Base-by-base conservation (phyloP, 2,888 invertebrate species). In the Laothoe populi region DNA sequence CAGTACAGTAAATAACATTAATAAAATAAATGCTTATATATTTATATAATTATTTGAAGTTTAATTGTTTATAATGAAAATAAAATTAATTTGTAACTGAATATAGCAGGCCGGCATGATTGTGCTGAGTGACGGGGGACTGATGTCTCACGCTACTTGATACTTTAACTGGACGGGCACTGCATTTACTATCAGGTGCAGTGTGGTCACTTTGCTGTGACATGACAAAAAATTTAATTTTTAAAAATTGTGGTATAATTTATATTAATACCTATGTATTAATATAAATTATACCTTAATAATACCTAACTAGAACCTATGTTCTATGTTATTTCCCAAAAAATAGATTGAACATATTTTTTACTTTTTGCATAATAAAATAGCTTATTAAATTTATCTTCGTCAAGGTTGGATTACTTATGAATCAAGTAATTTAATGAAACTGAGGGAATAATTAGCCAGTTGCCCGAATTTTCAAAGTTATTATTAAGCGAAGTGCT, bases 401-500 rank as follows among this genome's bases (percentile, higher is more conserved):
- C 76, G 80, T 78, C 76, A 72, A 83, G 82, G 82, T 82, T 75
- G 65, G 68, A 68, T 78, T 73, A 77, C 72, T 70, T 81, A 72
- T 72, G 53, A 74, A 76, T 69, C 70, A 75, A 79, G 77, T 77
- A 72, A 85, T 78, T 86, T 82, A 83, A 86, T 84, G 81, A 84
- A 87, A 86, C 81, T 79, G 80, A 84, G 84, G 81, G 89, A 88
- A 88, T 90, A 90, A 90, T 90, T 90, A 89, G 82, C 80, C 81
- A 83, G 77, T 83, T 84, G 81, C 79, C 82, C 82, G 88, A 89
- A 90, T 89, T 90, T 88, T 77, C 81, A 86, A 87, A 91, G 90
- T 91, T 90, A 90, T 87, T 90, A 90, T 87, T 90, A 90, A 92
- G 87, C 87, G 86, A 84, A 76, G 75, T 83, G 83, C 85, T 86